Conservation (phyloP, 2,797 vertebrate species). For the Oophaga sylvatica region DNA sequence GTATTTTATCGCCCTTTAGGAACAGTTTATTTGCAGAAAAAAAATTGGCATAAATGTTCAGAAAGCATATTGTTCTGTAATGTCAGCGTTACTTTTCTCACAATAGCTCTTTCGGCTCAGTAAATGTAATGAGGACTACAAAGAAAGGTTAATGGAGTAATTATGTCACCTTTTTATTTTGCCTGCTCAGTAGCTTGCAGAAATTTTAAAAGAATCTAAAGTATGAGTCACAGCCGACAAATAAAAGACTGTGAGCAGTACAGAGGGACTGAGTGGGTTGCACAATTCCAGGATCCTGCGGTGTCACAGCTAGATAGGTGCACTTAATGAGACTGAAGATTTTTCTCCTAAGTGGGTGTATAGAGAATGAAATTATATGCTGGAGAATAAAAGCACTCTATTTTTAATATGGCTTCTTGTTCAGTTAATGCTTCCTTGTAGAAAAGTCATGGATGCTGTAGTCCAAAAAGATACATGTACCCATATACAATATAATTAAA, state of each 20-base stretch:
- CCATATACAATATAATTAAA: not conserved
- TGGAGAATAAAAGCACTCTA: not conserved
- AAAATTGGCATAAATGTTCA: not conserved
- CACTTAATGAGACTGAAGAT: constrained; percentile 19
- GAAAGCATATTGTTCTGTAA: not conserved
- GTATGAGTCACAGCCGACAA: constrained; percentile 50
- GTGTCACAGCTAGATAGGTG: constrained; percentile 26
- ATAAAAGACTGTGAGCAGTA: constrained; percentile 18
- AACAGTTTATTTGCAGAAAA: not conserved
- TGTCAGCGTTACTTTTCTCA: not conserved
- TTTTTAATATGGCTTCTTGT: constrained; percentile 1
- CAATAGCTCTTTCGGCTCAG: not conserved
- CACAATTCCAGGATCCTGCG: constrained; percentile 27
- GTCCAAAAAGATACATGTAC: not conserved
- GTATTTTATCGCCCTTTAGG: not conserved
- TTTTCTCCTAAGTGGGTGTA: constrained; percentile 30
- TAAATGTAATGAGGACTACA: constrained; percentile 24
- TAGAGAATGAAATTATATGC: constrained; percentile 23
- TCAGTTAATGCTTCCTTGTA: constrained; percentile 1
- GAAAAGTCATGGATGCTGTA: not conserved
- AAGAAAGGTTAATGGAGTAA: constrained; percentile 36
- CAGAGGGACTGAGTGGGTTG: constrained; percentile 38
- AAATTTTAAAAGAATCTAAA: constrained; percentile 4
- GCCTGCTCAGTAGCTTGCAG: constrained; percentile 17
- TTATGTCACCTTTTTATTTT: constrained; percentile 25